phyloP scores from a whole-genome alignment of 2,888 invertebrate species.

The Tetragnatha montana region DNA sequence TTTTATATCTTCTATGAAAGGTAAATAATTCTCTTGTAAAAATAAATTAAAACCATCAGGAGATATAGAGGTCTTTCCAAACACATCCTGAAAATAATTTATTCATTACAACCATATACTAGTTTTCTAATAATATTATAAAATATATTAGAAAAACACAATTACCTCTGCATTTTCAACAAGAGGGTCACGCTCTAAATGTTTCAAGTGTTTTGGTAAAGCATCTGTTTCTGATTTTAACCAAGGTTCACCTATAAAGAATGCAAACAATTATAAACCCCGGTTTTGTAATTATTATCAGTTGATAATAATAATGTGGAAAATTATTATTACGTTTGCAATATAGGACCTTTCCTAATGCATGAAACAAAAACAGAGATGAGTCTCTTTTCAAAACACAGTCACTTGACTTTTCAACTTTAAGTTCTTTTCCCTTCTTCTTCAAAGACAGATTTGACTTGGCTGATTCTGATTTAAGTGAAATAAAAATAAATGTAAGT shows the following conservation, averaged over 20 bases:
- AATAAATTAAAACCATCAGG: conserved; percentile 76
- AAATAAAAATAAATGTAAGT: not conserved
- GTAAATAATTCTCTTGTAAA: conserved; percentile 78
- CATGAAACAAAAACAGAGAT: conserved; percentile 77
- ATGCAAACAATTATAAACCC: conserved; percentile 5
- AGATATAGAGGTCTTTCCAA: conserved; percentile 76
- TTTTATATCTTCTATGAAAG: conserved; percentile 78
- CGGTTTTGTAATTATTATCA: not conserved
- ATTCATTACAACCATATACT: not conserved
- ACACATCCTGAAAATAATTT: conserved; percentile 74
- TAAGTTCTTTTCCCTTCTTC: not conserved
- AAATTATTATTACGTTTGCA: conserved; percentile 75
- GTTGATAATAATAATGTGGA: not conserved
- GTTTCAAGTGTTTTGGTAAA: conserved; percentile 74
- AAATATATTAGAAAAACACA: conserved; percentile 59
- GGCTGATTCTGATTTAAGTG: conserved; percentile 18
- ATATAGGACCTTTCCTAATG: conserved; percentile 78
- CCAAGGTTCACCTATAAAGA: conserved; percentile 45
- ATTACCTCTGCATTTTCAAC: conserved; percentile 75
- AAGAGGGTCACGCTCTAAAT: conserved; percentile 74
- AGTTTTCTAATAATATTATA: not conserved
- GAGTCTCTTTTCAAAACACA: conserved; percentile 74
- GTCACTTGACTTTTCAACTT: conserved; percentile 6
- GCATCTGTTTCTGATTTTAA: conserved; percentile 66
- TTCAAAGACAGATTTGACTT: not conserved